A percentile compares a stretch with the other conserved stretches of the same genome.
Evolutionary conservation across 2,113 vertebrate species (phyloP).

Genomic region (Ptilonorhynchus violaceus): DNA sequence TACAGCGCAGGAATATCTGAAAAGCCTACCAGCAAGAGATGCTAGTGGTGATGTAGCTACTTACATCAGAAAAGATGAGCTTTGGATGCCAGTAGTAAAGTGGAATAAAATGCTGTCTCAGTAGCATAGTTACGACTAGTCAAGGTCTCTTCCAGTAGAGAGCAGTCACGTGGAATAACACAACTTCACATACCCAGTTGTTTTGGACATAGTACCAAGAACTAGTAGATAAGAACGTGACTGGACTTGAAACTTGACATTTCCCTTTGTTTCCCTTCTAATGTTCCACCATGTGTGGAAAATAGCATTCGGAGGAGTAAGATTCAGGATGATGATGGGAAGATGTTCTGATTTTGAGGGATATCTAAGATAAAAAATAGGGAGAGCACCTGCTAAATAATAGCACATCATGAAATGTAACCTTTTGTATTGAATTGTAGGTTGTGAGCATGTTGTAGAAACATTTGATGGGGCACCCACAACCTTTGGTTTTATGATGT

Average conservation of each 20-base stretch:
- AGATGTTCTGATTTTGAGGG: neutral
- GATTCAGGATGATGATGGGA: neutral
- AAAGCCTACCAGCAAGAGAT: neutral
- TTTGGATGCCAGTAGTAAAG: neutral
- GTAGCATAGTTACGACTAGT: neutral
- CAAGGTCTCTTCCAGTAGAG: neutral
- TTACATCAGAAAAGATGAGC: neutral
- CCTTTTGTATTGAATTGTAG: neutral
- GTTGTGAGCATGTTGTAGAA: neutral
- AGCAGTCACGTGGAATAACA: neutral
- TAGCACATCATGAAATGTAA: neutral
- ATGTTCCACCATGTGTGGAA: neutral
- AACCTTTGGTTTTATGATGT: neutral
- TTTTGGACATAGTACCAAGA: neutral
- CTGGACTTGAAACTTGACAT: neutral
- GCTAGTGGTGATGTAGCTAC: neutral
- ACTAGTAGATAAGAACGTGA: fast-evolving
- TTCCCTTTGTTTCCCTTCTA: neutral
- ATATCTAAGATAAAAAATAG: neutral
- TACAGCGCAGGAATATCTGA: neutral
- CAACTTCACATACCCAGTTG: neutral
- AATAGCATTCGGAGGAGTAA: neutral
- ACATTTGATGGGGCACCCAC: neutral
- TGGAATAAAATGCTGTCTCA: neutral
- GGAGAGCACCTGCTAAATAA: neutral